A percentile compares a stretch with the other conserved stretches of the same genome.
Evolutionary conservation across 2,888 invertebrate genomes (phyloP).

Genomic region (Oligia fasciuncula): DNA sequence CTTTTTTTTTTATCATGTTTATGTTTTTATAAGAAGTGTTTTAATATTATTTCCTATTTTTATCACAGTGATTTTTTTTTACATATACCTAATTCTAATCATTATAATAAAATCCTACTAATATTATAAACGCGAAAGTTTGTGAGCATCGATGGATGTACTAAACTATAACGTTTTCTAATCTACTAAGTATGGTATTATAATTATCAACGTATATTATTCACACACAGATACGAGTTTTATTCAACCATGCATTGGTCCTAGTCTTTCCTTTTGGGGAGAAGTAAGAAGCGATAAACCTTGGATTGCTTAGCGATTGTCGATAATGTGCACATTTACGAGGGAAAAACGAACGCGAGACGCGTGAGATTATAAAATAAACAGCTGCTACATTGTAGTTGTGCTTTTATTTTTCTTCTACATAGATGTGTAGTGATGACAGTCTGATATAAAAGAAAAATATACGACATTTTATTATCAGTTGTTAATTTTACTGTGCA

Average conservation of each 20-base stretch:
- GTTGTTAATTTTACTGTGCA: no score
- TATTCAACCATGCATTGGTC: background rate
- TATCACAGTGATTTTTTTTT: no score
- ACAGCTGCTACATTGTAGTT: constrained; percentile 28
- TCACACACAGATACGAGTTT: background rate
- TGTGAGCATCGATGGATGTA: no score
- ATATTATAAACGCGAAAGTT: no score
- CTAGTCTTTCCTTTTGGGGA: constrained; percentile 36
- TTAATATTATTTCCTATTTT: no score
- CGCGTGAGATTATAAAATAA: constrained; percentile 6
- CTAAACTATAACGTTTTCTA: background rate
- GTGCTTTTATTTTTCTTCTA: background rate
- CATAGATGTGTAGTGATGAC: constrained; percentile 6
- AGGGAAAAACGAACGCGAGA: background rate
- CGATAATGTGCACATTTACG: constrained; percentile 42
- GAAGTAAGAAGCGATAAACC: constrained; percentile 34
- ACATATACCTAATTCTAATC: no score
- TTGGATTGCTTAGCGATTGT: constrained; percentile 38
- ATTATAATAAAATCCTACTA: no score
- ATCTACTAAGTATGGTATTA: background rate
- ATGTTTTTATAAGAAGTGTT: no score
- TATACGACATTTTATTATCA: background rate
- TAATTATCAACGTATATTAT: background rate
- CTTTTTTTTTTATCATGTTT: no score
- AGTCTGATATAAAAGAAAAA: background rate